phyloP scores from a whole-genome alignment of 2,113 vertebrate genomes.

The Catharus bicknelli region DNA sequence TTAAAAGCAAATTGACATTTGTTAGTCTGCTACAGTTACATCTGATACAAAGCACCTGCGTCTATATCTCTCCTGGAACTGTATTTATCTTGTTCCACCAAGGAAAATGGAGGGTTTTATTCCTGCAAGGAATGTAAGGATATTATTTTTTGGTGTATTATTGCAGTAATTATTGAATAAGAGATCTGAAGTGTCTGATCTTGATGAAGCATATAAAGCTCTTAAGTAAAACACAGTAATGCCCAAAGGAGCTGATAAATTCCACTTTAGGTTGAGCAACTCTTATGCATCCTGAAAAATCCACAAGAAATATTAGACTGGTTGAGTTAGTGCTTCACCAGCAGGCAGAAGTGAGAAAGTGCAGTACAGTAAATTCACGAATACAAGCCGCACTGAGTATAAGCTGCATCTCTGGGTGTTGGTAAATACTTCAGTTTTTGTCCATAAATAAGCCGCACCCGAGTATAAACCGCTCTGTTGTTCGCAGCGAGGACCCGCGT shows the following conservation, averaged over 20 bases:
- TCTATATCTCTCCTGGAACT: slow-evolving; percentile 61
- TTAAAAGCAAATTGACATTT: slow-evolving; percentile 91
- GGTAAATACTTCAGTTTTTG: too few relatives aligned
- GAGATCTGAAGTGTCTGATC: neutral
- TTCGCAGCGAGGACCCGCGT: too few relatives aligned
- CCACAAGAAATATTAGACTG: neutral
- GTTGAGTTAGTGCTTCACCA: neutral
- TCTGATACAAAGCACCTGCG: slow-evolving; percentile 82
- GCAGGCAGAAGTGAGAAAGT: neutral
- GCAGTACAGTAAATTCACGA: too few relatives aligned
- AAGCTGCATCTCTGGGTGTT: too few relatives aligned
- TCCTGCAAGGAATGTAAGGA: neutral
- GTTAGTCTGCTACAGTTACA: slow-evolving; percentile 84
- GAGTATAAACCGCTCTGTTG: too few relatives aligned
- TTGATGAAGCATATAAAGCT: neutral
- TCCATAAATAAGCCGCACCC: too few relatives aligned
- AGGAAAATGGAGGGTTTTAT: slow-evolving; percentile 60
- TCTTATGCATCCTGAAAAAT: neutral
- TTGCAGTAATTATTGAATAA: slow-evolving; percentile 11
- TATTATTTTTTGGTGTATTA: neutral
- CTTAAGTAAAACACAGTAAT: neutral
- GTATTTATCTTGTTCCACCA: slow-evolving; percentile 76
- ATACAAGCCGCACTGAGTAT: too few relatives aligned
- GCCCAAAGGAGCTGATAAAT: neutral
- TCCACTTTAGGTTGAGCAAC: neutral